These are phyloP conservation scores for Barnardius zonarius DNA, from an alignment of 2,113 vertebrate genomes.

Conservation along the genomic window DNA sequence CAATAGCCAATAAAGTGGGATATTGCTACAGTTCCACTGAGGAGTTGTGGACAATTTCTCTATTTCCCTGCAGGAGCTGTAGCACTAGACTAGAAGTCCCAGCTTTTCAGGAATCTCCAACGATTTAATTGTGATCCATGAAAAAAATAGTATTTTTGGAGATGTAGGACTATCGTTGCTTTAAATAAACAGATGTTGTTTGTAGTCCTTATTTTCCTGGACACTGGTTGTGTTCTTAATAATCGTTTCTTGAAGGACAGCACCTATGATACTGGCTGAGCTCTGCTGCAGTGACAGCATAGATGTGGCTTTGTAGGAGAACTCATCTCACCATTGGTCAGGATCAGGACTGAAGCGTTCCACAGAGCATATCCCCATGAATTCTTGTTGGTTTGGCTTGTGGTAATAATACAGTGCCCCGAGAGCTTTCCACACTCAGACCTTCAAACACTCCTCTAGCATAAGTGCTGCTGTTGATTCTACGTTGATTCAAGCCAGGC, in stretches of 20 bases:
- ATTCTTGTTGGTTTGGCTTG: not conserved
- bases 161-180: not conserved
- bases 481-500: not conserved
- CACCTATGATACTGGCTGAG: rapidly evolving
- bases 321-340: not conserved
- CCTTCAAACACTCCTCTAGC: not conserved
- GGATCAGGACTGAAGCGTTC: not conserved
- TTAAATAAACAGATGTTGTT: not conserved
- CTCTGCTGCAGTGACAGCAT: not conserved
- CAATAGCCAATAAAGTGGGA: not conserved
- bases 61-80: not conserved
- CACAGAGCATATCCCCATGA: not conserved
- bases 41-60: not conserved
- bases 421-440: not conserved
- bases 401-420: not conserved
- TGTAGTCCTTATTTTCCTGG: not conserved
- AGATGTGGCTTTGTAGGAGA: not conserved
- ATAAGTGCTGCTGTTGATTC: not conserved
- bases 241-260: not conserved
- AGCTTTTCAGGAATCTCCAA: not conserved
- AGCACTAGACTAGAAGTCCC: not conserved
- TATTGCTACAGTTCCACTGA: not conserved
- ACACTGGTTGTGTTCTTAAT: not conserved
- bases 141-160: not conserved
- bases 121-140: not conserved